Percentiles rank a stretch among this genome's conserved stretches.
These are phyloP conservation scores for Trichomycterus rosablanca DNA, from an alignment of 2,113 vertebrate species.

Conservation along the genomic window DNA sequence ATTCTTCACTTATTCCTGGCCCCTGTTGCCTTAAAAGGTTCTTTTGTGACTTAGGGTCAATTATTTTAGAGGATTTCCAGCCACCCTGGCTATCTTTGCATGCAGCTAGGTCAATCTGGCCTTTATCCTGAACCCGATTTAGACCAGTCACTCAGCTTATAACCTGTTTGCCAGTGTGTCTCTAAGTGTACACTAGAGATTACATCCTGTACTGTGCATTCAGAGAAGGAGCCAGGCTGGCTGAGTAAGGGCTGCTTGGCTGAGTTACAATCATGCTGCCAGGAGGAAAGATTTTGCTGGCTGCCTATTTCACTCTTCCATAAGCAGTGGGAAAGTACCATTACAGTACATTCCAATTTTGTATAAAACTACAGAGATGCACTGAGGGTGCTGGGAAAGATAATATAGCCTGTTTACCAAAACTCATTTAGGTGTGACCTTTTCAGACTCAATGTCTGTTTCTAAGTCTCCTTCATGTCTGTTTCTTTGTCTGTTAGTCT, in stretches of 20 bases:
- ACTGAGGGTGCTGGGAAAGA: not conserved
- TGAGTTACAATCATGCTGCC: constrained; percentile 62
- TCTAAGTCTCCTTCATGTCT: too few species aligned
- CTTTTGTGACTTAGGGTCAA: not conserved
- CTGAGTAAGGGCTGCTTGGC: constrained; percentile 56
- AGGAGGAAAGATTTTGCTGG: constrained; percentile 62
- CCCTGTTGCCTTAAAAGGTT: not conserved
- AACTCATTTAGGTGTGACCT: too few species aligned
- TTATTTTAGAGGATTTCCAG: not conserved
- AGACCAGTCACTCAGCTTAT: constrained; percentile 66
- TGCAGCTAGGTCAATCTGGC: too few species aligned
- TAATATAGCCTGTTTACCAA: too few species aligned
- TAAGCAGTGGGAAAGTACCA: constrained; percentile 1
- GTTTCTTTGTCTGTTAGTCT: too few species aligned
- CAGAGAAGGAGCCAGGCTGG: constrained; percentile 58
- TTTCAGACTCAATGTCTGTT: too few species aligned
- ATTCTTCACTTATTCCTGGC: not conserved
- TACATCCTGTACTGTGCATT: constrained; percentile 60
- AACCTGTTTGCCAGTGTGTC: constrained; percentile 70
- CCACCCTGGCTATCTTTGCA: not conserved
- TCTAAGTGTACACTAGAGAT: constrained; percentile 62
- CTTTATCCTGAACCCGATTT: constrained; percentile 48
- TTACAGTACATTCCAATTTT: constrained; percentile 12
- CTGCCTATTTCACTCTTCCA: constrained; percentile 24
- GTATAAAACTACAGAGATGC: constrained; percentile 2